Conservation (phyloP, 2,113 vertebrate species). For the Trinectes maculatus region DNA sequence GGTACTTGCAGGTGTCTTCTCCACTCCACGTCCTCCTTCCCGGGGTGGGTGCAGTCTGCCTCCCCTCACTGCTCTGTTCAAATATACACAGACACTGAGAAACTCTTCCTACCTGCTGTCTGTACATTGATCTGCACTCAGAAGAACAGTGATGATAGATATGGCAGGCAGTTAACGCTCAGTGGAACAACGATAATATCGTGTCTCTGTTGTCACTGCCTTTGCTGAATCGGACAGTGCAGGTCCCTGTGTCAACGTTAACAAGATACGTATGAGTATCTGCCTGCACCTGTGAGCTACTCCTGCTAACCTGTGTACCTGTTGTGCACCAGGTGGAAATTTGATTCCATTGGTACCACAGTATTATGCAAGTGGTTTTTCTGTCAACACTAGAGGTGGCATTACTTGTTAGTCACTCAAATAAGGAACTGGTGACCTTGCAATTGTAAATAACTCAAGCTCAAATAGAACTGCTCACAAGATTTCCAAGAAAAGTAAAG, state of each 20-base stretch:
- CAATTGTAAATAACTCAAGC: neutral
- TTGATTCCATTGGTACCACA: neutral
- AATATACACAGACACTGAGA: neutral
- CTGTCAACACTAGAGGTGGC: neutral
- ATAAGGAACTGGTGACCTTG: neutral
- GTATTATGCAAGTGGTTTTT: neutral
- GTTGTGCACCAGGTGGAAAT: too few relatives aligned
- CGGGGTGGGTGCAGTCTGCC: conserved; percentile 59
- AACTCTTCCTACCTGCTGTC: neutral
- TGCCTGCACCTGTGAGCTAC: too few relatives aligned
- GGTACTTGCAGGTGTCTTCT: conserved; percentile 48
- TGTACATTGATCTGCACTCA: too few relatives aligned
- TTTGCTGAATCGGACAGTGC: too few relatives aligned
- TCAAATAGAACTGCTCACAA: neutral
- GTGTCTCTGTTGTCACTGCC: too few relatives aligned
- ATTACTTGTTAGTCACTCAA: neutral
- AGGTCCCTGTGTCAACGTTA: too few relatives aligned
- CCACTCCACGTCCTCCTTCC: conserved; percentile 3
- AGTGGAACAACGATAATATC: too few relatives aligned
- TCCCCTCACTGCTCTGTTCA: neutral
- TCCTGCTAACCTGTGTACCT: too few relatives aligned
- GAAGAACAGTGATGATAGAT: too few relatives aligned
- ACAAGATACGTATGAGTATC: too few relatives aligned
- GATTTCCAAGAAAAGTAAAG: neutral
- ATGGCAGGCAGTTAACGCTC: too few relatives aligned